Percentiles rank a stretch among this genome's conserved stretches.
Conservation (phyloP, 2,888 invertebrate genomes). For the Glaucopsyche alexis region DNA sequence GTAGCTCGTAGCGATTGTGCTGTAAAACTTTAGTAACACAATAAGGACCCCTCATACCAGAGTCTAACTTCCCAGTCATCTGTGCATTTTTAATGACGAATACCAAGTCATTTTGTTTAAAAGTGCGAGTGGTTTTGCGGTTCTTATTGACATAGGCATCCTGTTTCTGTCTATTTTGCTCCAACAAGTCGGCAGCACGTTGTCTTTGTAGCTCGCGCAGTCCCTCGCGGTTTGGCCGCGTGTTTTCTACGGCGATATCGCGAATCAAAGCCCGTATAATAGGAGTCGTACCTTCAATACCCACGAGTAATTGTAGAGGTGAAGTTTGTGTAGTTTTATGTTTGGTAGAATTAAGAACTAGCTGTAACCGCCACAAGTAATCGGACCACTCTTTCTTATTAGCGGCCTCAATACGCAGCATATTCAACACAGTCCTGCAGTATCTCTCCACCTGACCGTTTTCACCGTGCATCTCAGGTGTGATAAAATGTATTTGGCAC, state of each 20-base stretch:
- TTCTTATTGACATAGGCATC: too few species aligned
- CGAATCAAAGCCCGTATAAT: slow-evolving; percentile 34
- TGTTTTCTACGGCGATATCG: slow-evolving; percentile 34
- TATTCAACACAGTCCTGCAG: slow-evolving; percentile 34
- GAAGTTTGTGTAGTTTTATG: slow-evolving; percentile 36
- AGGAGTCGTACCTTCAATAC: slow-evolving; percentile 35
- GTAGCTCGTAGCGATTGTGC: too few species aligned
- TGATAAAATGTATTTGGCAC: slow-evolving; percentile 34
- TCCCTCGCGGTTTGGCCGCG: slow-evolving; percentile 32
- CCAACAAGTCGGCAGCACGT: not conserved
- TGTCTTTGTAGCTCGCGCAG: slow-evolving; percentile 26
- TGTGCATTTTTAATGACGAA: too few species aligned
- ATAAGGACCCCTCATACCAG: too few species aligned
- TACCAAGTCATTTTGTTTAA: too few species aligned
- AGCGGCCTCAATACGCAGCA: slow-evolving; percentile 32
- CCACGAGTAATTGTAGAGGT: slow-evolving; percentile 35
- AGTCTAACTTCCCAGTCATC: too few species aligned
- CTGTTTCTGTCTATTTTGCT: slow-evolving; percentile 12
- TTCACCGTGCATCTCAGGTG: slow-evolving; percentile 38
- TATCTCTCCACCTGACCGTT: slow-evolving; percentile 32
- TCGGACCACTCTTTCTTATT: slow-evolving; percentile 33
- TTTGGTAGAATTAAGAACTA: slow-evolving; percentile 34
- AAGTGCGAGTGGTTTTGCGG: too few species aligned
- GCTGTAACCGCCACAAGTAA: slow-evolving; percentile 35
- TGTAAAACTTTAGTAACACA: too few species aligned